Evolutionary conservation across 2,888 invertebrate genomes (phyloP).

Genomic region (Hermaeophaga mercurialis): DNA sequence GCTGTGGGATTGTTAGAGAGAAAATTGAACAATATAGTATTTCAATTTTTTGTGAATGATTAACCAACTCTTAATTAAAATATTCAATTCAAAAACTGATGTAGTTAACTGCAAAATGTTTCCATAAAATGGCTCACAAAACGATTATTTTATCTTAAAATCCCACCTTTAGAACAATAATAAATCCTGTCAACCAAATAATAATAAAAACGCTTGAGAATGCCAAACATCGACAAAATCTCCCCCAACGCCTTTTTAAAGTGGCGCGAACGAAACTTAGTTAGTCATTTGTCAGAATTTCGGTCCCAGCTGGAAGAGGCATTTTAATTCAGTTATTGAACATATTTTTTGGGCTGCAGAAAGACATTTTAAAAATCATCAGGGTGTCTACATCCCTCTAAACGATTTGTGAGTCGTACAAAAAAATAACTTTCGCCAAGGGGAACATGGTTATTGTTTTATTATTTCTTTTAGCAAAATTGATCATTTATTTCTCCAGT

Average conservation of each 20-base stretch:
- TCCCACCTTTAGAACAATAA: too few species aligned
- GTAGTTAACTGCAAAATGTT: too few species aligned
- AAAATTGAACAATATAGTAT: too few species aligned
- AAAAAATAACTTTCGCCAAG: constrained; percentile 28
- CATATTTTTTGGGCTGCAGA: constrained; percentile 56
- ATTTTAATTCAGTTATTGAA: constrained; percentile 60
- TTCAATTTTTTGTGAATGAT: too few species aligned
- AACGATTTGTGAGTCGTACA: constrained; percentile 26
- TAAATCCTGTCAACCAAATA: constrained; percentile 12
- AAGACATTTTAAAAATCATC: constrained; percentile 59
- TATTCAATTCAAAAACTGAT: too few species aligned
- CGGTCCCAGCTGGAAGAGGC: constrained; percentile 51
- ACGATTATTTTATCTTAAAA: too few species aligned
- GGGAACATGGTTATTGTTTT: constrained; percentile 5
- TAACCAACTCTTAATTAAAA: too few species aligned
- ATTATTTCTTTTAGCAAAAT: background rate
- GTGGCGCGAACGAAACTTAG: constrained; percentile 53
- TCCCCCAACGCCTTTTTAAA: constrained; percentile 48
- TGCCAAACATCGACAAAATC: constrained; percentile 41
- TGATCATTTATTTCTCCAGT: constrained; percentile 7
- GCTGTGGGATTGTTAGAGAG: too few species aligned
- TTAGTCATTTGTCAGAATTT: constrained; percentile 57
- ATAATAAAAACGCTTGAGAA: constrained; percentile 22
- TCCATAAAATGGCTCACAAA: too few species aligned
- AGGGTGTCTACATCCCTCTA: constrained; percentile 45